Base-by-base conservation (phyloP, 2,888 invertebrate genomes). In the Adela reaumurella region DNA sequence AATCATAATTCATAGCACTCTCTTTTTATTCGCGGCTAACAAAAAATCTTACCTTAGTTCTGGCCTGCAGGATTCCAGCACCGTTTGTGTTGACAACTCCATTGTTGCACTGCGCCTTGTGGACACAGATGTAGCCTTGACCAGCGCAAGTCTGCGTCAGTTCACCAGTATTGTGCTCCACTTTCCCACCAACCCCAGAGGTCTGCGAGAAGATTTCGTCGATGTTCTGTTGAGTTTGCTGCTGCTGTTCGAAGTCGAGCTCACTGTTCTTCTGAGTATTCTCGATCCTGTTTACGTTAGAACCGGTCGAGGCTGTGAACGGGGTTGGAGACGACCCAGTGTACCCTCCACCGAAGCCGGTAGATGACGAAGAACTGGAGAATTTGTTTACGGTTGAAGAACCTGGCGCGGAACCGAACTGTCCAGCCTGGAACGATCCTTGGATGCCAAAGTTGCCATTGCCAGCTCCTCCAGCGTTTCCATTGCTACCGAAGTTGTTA, bases 61-160 rank as follows among this genome's bases (percentile, higher is more conserved):
- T 77, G 2, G 78, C 74, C 57, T 81, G 81, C 29, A 77, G 62
- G 1, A 81, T 58, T 43, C 70, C 76, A 35, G 72, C 74, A 10
- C 77, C 80, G 50, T 79, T 76, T 3, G 65, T 70, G 60, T 72
- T 79, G 50, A 81, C 80, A 1, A 83, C 78, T 18, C 88, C 88
- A 52, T 86, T 82, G 53, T 74, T 63, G 61, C 88, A 88, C 55
- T 81, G 73, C 1, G 81, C 64, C 52, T 81, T 83, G 1, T 74
- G 67, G 1, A 87, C 86, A 61, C 88, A 88, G 43, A 83, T 70
- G 59, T 80, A 81, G 6, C 83, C 83, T 46, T 74, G 68, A 1
- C 83, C 85, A 52, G 68, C 70, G 58, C 88, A 88, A 14, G 79
- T 73, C 57, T 82, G 69, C 56, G 74, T 78, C 20, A 81, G 55